phyloP scores from a whole-genome alignment of 2,888 invertebrate genomes.

The Drosophila borealis region DNA sequence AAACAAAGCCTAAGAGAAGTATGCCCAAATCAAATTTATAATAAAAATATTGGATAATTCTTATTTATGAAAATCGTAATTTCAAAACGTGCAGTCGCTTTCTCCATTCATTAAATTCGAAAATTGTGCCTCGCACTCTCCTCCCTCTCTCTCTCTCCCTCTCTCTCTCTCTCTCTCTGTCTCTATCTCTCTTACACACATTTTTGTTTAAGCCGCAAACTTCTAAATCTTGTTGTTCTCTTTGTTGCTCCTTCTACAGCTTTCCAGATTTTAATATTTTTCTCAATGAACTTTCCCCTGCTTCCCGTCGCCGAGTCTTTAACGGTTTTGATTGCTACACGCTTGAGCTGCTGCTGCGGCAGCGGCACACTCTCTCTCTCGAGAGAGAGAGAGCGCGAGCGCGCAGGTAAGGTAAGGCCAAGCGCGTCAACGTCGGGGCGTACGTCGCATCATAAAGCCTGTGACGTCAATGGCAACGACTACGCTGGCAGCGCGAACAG shows the following conservation, averaged over 20 bases:
- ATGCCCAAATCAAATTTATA: no score
- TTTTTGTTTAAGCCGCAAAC: background rate
- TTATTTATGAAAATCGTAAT: no score
- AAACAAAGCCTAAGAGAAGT: no score
- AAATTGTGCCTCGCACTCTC: conserved; percentile 1
- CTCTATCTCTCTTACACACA: background rate
- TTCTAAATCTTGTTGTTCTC: background rate
- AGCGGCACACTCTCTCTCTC: conserved; percentile 11
- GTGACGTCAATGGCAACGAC: conserved; percentile 66
- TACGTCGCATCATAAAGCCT: conserved; percentile 54
- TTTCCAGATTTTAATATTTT: conserved; percentile 16
- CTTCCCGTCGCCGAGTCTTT: background rate
- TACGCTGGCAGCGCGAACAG: conserved; percentile 10
- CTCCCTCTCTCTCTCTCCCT: background rate
- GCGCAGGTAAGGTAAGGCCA: conserved; percentile 29
- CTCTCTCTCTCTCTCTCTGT: background rate
- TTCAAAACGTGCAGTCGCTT: background rate
- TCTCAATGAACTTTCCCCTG: conserved; percentile 26
- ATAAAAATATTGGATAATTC: no score
- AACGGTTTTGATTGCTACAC: conserved; percentile 35
- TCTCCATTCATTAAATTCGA: conserved; percentile 22
- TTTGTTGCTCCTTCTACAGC: conserved; percentile 9
- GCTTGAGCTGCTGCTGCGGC: conserved; percentile 47
- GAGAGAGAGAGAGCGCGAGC: background rate
- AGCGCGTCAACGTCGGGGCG: conserved; percentile 43